Base-by-base conservation (phyloP, 2,113 vertebrate species). In the Andinoacara biseriatus region DNA sequence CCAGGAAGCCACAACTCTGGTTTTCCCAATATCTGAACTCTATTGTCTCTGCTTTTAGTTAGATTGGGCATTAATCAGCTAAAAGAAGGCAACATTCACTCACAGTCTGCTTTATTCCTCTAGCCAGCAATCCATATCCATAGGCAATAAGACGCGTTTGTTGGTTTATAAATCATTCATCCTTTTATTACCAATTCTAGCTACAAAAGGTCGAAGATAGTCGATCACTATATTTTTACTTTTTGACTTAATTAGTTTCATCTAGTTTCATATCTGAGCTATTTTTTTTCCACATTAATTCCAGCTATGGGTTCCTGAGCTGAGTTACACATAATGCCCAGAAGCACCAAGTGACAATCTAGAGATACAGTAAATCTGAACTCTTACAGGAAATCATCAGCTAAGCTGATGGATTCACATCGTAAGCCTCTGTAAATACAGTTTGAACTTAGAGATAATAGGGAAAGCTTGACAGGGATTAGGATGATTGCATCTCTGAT, bases 261-360 rank as follows among this genome's bases (percentile, higher is more conserved):
- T 69, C 20, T 80, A 40, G 2, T 29, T 63, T 54, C 2, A 1
- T 59, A 13, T 24, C 22, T 26, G 10, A 9, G 22, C n/a, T 24
- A 17, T 22, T 58, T 33, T 24, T 31, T 33, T 33, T 33, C 35
- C 20, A 26, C 4, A 20, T 10, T 24, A 74, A 76, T 1, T 49
- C 82, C 81, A 86, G 33, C 43, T 7, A 29, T 0, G 2, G 0
- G 43, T 72, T 52, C 43, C 65, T 72, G 24, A 63, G 29, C 10
- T 83, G 76, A 85, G 72, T 85, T 82, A 84, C 81, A 72, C 49
- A 46, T 9, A 69, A 82, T 9, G 74, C 58, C 65, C 35, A 4
- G 43, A 61, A 77, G 62, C 69, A 78, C 52, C 22, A 14, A 35
- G 60, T 62, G 58, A 69, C 40, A 76, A 54, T 54, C 14, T 35